Evolutionary conservation across 2,888 invertebrate genomes (phyloP), one percentile per base, ranked within the genome.

Genomic region (Halocaridina rubra): DNA sequence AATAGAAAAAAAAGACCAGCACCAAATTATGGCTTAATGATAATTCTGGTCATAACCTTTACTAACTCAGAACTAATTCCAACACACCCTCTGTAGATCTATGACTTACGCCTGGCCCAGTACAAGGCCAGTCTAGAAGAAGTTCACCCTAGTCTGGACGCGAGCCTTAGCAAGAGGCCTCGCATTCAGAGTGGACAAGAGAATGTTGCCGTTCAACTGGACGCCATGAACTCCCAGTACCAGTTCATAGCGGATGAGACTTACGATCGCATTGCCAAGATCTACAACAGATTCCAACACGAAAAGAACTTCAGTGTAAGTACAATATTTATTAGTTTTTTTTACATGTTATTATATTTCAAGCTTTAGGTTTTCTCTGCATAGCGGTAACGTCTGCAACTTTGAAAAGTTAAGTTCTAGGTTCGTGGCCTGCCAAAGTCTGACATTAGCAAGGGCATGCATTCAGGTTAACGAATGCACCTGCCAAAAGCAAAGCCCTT

Each of bases 41-140:
- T 53, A 3, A 10, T 53, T 19, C 19, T 19, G 53, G 75, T n/a
- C n/a, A n/a, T 85, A 85, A 78, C 85, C 27, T 19, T 27, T 72
- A 82, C 86, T 84, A 86, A 86, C 86, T n/a, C 64, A 46, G 32
- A 53, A 86, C 82, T 86, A 86, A 86, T 86, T 75, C 67, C n/a
- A 57, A 32, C 74, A 86, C 82, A 69, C 82, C 85, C 85, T 76
- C 78, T 84, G 39, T 94, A 97, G 96, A 96, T 95, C 91, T 96
- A 96, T 93, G 95, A 96, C 91, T 94, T 95, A 91, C 94, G 95
- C 90, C 94, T 96, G 91, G 95, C 95, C 92, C 94, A 95, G 89
- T 98, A 95, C 93, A 93, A 94, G 88, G 96, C 96, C 90, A 94
- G 94, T 92, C 93, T 97, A 89, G 94, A 94, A 90, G 96, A 96